These are phyloP conservation scores for Theonella swinhoei DNA, from an alignment of 37 sponge, comb jelly and placozoan genomes.

Conservation along the genomic window DNA sequence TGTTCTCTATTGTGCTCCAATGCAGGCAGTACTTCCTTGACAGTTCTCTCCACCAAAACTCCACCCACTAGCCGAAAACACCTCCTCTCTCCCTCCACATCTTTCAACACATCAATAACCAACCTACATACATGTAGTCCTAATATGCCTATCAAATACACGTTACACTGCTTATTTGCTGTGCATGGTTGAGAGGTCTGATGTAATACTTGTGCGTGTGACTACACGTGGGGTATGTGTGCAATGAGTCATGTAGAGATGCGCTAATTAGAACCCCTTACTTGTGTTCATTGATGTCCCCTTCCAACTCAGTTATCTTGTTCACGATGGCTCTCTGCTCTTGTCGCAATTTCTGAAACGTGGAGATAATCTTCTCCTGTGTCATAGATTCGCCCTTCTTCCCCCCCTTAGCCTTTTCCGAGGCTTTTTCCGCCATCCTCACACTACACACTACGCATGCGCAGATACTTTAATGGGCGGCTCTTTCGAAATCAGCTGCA, in stretches of 20 bases:
- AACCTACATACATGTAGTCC: conserved; percentile 38
- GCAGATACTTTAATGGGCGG: not conserved
- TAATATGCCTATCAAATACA: too few species aligned
- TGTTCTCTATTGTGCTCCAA: conserved; percentile 71
- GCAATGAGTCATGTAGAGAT: not conserved
- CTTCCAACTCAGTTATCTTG: conserved; percentile 92
- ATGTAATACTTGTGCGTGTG: too few species aligned
- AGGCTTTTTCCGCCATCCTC: conserved; percentile 40
- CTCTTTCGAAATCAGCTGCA: not conserved
- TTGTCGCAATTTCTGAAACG: conserved; percentile 80
- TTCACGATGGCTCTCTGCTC: conserved; percentile 86
- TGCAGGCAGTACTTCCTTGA: conserved; percentile 88
- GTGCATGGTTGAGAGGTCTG: too few species aligned
- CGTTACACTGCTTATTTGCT: too few species aligned
- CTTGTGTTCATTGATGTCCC: conserved; percentile 88
- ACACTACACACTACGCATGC: conserved; percentile 37
- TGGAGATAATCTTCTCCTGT: conserved; percentile 60
- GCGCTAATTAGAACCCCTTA: conserved; percentile 25
- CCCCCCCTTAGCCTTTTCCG: not conserved
- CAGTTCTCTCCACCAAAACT: conserved; percentile 93
- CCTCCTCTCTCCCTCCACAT: conserved; percentile 63
- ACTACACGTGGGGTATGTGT: not conserved
- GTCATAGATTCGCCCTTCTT: conserved; percentile 31
- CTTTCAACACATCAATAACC: conserved; percentile 82
- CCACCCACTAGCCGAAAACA: conserved; percentile 95